Base-by-base conservation (phyloP, 2,113 vertebrate genomes). In the Oreochromis spilurus region DNA sequence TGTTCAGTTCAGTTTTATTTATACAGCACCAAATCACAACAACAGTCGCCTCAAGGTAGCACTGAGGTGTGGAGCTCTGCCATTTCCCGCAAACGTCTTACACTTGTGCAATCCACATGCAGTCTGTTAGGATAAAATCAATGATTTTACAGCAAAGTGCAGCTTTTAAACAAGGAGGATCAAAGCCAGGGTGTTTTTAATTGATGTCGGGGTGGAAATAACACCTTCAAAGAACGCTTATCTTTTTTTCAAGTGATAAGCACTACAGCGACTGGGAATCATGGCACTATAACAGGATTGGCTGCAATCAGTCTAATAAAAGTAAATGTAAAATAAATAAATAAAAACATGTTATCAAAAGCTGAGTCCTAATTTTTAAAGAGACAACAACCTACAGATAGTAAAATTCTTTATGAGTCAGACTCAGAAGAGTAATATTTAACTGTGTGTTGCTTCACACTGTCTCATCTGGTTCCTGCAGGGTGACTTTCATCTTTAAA, bases 191-290 rank as follows among this genome's bases (percentile, higher is more conserved):
- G 26, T 60, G 26, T 2, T 31, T 60, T 62, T 34, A 19, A 34
- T 62, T 65, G 60, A 65, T 6, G 6, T 2, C 5, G 17, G n/a
- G 60, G 17, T 0, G 10, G n/a, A 36, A 38, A 0, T 13, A 65
- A 65, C 60, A 2, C 62, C 6, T 40, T 21, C 6, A 40, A 67
- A 67, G 34, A 40, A 21, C 10, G 3, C 36, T 67, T 67, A 67
- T 67, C 34, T 7, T 40, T 67, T 40, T 21, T 21, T 67, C 36
- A 67, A 40, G 36, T 21, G 62, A 67, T 67, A 7, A 67, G 12
- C 34, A 7, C 12, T 29, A 8, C 7, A 21, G 1, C 3, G 4
- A 13, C 0, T 67, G 1, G 34, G 1, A 40, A 12, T 0, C 60
- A 11, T 21, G 17, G 34, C 9, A 65, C 17, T 0, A 1, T 40